Conservation (phyloP, 2,113 vertebrate genomes). For the Gasterosteus nipponicus region DNA sequence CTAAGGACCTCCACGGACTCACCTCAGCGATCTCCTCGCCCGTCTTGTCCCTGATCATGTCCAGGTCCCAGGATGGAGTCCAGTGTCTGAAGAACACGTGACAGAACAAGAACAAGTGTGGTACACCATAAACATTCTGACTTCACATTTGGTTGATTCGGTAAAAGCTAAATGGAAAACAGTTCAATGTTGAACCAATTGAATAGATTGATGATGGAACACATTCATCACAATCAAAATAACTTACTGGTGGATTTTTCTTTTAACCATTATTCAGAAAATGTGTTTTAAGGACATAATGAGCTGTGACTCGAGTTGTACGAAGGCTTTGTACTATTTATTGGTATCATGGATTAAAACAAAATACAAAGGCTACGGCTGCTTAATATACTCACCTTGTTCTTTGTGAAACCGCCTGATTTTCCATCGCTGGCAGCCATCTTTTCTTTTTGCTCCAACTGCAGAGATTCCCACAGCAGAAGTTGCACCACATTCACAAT, state of each 20-base stretch:
- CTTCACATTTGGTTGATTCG: background rate
- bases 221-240: background rate
- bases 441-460: constrained; percentile 81
- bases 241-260: background rate
- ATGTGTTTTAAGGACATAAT: background rate
- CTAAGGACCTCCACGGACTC: constrained; percentile 28
- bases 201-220: too few species aligned
- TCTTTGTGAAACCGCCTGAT: constrained; percentile 86
- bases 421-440: constrained; percentile 40
- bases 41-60: constrained; percentile 89
- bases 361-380: background rate
- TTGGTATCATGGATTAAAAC: background rate
- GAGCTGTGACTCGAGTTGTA: background rate
- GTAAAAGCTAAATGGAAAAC: background rate
- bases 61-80: constrained; percentile 91
- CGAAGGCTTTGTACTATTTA: background rate
- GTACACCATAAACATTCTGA: background rate
- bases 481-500: background rate
- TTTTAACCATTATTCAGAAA: background rate
- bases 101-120: background rate
- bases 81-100: constrained; percentile 81
- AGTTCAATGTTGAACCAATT: background rate
- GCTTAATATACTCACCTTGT: constrained; percentile 83
- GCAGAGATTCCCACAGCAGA: constrained; percentile 41
- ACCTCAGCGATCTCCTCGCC: constrained; percentile 91